These are phyloP conservation scores for Bombus waltoni DNA, from an alignment of 1,140 invertebrate species.

Conservation along the genomic window DNA sequence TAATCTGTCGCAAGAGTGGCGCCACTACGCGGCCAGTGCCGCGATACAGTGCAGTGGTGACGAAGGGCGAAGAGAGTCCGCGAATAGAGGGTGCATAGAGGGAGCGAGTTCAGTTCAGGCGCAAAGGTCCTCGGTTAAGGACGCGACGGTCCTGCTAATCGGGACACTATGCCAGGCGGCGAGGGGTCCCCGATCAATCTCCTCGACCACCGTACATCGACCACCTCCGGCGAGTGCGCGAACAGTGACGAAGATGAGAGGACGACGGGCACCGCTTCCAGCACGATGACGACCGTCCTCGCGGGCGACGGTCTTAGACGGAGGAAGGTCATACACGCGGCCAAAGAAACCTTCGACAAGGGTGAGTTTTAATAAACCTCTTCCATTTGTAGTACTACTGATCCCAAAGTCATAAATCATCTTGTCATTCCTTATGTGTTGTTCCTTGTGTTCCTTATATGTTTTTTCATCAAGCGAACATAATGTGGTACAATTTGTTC, in stretches of 20 bases:
- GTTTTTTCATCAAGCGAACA: neutral
- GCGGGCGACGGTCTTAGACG: constrained; percentile 79
- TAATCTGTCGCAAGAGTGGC: constrained; percentile 5
- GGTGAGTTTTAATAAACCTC: constrained; percentile 78
- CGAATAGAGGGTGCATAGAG: constrained; percentile 11
- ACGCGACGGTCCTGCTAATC: constrained; percentile 72
- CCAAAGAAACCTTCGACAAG: constrained; percentile 86
- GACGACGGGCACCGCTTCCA: constrained; percentile 52
- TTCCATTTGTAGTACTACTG: too few relatives aligned
- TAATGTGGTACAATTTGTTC: neutral
- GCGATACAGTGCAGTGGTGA: neutral
- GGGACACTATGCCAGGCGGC: constrained; percentile 81
- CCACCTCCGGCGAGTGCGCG: constrained; percentile 63
- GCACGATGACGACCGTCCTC: constrained; percentile 60
- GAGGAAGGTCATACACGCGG: constrained; percentile 85
- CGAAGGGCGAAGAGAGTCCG: constrained; percentile 1
- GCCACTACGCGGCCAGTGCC: constrained; percentile 13
- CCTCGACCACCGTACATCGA: constrained; percentile 56
- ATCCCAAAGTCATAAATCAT: neutral
- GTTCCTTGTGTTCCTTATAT: too few relatives aligned
- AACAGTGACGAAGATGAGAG: constrained; percentile 69
- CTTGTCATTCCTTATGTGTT: neutral
- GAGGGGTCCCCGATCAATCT: constrained; percentile 80
- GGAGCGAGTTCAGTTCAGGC: constrained; percentile 65
- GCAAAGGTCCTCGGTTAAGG: constrained; percentile 77